Evolutionary conservation across 2,888 invertebrate genomes (phyloP).

Genomic region (Leptinotarsa juncta): DNA sequence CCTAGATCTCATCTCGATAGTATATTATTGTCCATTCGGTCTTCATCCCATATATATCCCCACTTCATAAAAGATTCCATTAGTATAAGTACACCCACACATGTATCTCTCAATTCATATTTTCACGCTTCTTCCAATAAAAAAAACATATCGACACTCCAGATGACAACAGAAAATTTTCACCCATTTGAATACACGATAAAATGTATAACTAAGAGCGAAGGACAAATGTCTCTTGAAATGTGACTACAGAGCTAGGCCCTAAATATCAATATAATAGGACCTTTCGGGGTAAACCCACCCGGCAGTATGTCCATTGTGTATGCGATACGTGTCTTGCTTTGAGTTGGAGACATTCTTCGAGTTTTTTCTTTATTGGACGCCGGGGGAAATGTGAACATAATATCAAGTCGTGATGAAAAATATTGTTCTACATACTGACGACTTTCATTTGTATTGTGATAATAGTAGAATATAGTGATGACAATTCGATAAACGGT

Average conservation of each 20-base stretch:
- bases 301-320: conserved; percentile 26
- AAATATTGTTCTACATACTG: conserved; percentile 18
- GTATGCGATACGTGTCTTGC: conserved; percentile 31
- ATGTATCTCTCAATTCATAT: conserved; percentile 15
- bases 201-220: conserved; percentile 16
- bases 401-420: conserved; percentile 24
- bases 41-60: background rate
- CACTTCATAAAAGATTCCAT: conserved; percentile 7
- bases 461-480: background rate
- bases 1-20: too few relatives aligned
- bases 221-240: conserved; percentile 14
- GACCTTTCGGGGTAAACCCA: conserved; percentile 20
- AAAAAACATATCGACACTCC: conserved; percentile 25
- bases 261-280: conserved; percentile 31
- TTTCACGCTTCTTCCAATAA: background rate
- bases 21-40: conserved; percentile 9
- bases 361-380: conserved; percentile 28
- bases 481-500: background rate
- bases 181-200: background rate
- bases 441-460: conserved; percentile 5
- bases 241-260: conserved; percentile 21
- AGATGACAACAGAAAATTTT: conserved; percentile 17
- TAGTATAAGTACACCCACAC: conserved; percentile 19
- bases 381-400: conserved; percentile 23
- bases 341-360: conserved; percentile 25